Evolutionary conservation across 1,140 invertebrate species (phyloP), one percentile per base, ranked within the genome.

Genomic region (Heliothis virescens): DNA sequence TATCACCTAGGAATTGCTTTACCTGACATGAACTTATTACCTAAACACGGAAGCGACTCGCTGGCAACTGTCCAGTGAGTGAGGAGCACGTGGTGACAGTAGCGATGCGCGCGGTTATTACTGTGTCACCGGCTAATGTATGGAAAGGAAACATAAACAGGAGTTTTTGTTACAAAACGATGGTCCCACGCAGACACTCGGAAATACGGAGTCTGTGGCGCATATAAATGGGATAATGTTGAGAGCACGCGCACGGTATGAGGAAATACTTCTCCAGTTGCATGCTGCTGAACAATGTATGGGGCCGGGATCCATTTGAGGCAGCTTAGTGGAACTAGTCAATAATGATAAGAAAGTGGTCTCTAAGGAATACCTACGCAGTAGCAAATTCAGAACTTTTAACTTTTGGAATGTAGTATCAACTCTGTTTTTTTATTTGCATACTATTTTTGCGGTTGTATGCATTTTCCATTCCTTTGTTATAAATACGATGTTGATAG

Each of bases 141-240:
- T n/a, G 18, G 50, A n/a, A 62, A 62, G 72, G 72, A 48, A 62
- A 75, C 55, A 57, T 59, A 47, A 75, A 62, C 29, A 75, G 34
- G 26, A 50, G n/a, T 62, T 75, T 75, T 75, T 75, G 55, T 75
- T 29, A 75, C 34, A 62, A 75, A 60, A 26, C 72, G 18, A 18
- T 75, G 72, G 34, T 75, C 72, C 72, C 72, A 75, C 72, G 72
- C 57, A 13, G 18, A 41, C 10, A 75, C 57, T 62, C 72, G 72
- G 72, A 75, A 75, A 75, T 75, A 75, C 34, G 62, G 55, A 59
- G 10, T 75, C 57, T 41, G 72, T 47, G 72, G 47, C 50, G 72
- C 72, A 75, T 75, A 75, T 75, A 48, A 75, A 62, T 75, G 41
- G 18, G 18, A 16, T 60, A 47, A 15, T 48, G 26, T 59, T 26